Percentiles rank a stretch among this genome's conserved stretches.
These are phyloP conservation scores for Cryptoblepharus egeriae DNA, from an alignment of 2,797 vertebrate genomes.

Conservation along the genomic window DNA sequence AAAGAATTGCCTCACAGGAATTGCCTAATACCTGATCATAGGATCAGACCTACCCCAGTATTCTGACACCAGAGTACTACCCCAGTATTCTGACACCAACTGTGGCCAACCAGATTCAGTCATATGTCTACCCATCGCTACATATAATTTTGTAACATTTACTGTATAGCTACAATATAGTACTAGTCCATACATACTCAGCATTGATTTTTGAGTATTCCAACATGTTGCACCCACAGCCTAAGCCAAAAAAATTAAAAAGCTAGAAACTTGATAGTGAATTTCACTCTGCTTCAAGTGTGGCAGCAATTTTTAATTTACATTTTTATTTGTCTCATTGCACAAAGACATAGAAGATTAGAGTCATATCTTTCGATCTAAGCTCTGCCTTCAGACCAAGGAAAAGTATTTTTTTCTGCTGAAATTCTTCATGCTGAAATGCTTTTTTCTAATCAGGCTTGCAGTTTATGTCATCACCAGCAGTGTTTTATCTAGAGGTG, in stretches of 20 bases:
- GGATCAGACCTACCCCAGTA: no score
- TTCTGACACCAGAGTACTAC: no score
- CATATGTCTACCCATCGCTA: background rate
- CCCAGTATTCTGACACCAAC: background rate
- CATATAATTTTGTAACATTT: background rate
- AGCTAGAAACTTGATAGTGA: background rate
- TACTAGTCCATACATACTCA: no score
- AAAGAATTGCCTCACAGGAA: background rate
- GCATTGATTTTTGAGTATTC: background rate
- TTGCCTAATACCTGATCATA: no score
- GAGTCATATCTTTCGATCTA: background rate
- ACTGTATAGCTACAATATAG: background rate
- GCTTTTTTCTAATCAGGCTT: slow-evolving; percentile 23
- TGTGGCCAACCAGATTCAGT: background rate
- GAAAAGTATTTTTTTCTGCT: no score
- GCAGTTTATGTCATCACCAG: background rate
- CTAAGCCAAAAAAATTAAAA: background rate
- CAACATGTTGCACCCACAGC: background rate
- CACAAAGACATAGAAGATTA: background rate
- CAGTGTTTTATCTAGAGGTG: no score
- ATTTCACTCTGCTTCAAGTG: background rate
- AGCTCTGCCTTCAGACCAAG: background rate
- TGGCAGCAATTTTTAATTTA: background rate
- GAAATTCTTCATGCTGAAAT: slow-evolving; percentile 9
- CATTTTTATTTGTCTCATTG: background rate